Base-by-base conservation (phyloP, 1,140 invertebrate genomes). In the Caenorhabditis briggsae region DNA sequence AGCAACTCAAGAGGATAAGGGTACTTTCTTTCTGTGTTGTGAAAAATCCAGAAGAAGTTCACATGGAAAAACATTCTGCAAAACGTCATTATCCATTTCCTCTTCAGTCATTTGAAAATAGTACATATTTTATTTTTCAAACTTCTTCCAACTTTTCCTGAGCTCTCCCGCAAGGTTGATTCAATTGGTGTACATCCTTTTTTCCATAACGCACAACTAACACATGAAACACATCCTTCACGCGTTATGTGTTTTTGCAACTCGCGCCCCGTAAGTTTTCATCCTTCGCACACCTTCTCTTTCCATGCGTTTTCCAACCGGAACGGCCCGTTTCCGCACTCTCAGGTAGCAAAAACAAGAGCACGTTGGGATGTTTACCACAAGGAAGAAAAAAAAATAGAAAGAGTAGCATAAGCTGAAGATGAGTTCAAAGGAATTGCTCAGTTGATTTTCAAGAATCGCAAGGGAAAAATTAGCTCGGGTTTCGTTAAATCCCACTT, bases 151-250 rank as follows among this genome's bases (percentile, higher is more conserved):
- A 70, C 43, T 23, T 61, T 9, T 61, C 20, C 2, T 5, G 59
- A 50, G 43, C 70, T 33, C 33, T 46, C 46, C 43, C 70, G 70
- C 70, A 78, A 78, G 64, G 46, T 78, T 78, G 46, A 78, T 78
- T 78, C 70, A 78, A 78, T 78, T 78, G 70, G 70, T 78, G 46
- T 50, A 23, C 70, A 78, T 78, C 70, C 64, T 78, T 78, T 78
- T 33, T 78, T 78, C 46, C 70, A 50, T 78, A 78, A 78, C 70
- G 16, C 18, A 50, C 33, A 78, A 48, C 64, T 23, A 14, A 78
- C n/a, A 78, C 46, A 78, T 78, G 43, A 50, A 48, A 78, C 23
- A 78, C 46, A 50, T 78, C 64, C 33, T 78, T 50, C 70, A 78
- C 33, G 20, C n/a, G 70, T 23, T 78, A 78, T 48, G 70, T 78